Conservation (phyloP, 2,888 invertebrate genomes). For the Ypsolopha scabrella region DNA sequence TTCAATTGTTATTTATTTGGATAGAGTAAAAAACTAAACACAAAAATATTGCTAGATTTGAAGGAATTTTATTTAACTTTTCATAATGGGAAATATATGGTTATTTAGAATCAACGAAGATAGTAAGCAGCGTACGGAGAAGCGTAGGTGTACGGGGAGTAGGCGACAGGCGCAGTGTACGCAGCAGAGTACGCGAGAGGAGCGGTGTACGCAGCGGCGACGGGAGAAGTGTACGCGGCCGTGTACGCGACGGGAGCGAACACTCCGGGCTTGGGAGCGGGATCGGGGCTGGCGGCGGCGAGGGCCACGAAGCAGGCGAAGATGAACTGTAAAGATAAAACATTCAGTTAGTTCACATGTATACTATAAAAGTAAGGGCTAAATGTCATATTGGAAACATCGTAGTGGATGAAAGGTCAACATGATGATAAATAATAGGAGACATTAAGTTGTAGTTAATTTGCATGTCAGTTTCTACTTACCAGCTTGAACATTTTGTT, state of each 20-base stretch:
- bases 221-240: constrained; percentile 35
- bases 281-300: constrained; percentile 29
- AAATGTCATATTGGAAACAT: no score
- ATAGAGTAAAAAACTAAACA: no score
- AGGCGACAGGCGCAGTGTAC: constrained; percentile 27
- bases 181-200: constrained; percentile 34
- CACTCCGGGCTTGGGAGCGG: constrained; percentile 8
- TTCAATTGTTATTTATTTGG: no score
- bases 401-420: no score
- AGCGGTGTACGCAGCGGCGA: constrained; percentile 25
- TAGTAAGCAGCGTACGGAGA: constrained; percentile 29
- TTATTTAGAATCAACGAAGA: constrained; percentile 2
- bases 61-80: no score
- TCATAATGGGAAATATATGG: background rate
- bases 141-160: constrained; percentile 36
- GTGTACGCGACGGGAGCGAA: constrained; percentile 41
- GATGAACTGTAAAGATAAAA: constrained; percentile 33
- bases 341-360: no score
- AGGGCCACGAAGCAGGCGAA: constrained; percentile 41
- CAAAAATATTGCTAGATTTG: no score
- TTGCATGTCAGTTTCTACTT: constrained; percentile 19
- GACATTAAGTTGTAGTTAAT: no score
- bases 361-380: no score
- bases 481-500: constrained; percentile 59
- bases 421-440: no score